Percentiles rank a stretch among this genome's conserved stretches.
Conservation (phyloP, 30 jellyfish, hydroid and myxozoan genomes). For the Hydractinia symbiolongicarpus region DNA sequence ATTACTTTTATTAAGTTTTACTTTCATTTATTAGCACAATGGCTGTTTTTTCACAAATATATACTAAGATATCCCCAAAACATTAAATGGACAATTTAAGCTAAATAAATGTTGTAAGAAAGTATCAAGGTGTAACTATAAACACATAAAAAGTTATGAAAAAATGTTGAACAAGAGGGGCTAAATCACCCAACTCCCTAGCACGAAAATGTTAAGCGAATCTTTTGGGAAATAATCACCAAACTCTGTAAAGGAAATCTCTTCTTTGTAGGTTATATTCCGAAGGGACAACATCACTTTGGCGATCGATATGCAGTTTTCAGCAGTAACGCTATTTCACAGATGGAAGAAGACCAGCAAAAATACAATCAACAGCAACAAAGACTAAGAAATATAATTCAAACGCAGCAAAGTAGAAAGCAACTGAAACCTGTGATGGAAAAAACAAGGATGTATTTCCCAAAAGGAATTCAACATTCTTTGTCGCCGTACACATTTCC, state of each 20-base stretch:
- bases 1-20: no score
- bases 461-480: conserved; percentile 63
- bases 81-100: no score
- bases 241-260: neutral
- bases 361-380: conserved; percentile 5
- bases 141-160: no score
- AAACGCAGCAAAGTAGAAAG: neutral
- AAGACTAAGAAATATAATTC: conserved; percentile 20
- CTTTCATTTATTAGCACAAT: no score
- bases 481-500: conserved; percentile 57
- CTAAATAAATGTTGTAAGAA: no score
- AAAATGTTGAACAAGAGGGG: no score
- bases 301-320: conserved; percentile 81
- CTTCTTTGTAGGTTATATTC: conserved; percentile 62
- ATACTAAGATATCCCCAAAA: no score
- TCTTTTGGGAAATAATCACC: no score
- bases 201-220: no score
- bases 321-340: conserved; percentile 39
- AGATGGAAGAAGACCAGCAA: conserved; percentile 40
- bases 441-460: conserved; percentile 59
- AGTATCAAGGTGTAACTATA: no score
- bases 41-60: no score
- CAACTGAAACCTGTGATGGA: conserved; percentile 61
- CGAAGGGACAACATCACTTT: conserved; percentile 69
- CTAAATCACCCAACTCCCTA: no score